Evolutionary conservation across 2,888 invertebrate genomes (phyloP), one percentile per base, ranked within the genome.

Genomic region (Aradus depressus): DNA sequence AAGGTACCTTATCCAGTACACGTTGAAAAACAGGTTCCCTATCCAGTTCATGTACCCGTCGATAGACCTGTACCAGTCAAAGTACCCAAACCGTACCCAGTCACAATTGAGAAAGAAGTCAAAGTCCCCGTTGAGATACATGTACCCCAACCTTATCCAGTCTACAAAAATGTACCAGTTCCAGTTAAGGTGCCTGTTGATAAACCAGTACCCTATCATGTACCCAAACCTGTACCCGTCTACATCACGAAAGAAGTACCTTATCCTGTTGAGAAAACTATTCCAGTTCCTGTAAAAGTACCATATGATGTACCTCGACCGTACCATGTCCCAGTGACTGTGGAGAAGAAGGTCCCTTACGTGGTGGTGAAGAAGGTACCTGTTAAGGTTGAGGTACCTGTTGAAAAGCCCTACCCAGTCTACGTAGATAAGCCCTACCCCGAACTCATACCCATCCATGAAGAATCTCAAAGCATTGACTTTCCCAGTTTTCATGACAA

Each of bases 21-120:
- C 14, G 60, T 63, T 8, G 61, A 61, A 44, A 63, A 61, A 52
- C 57, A 59, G 19, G 61, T 62, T 4, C 62, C 63, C 0, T 59
- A 59, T 41, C 62, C 61, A 1, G 62, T 63, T 2, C 52, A 58
- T 37, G 61, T 61, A 2, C 58, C 55, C 19, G 60, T 61, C 5
- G 59, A 60, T 14, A 50, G 57, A 6, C 61, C 60, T 2, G 59
- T 59, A 35, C 61, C 61, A 1, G 60, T 60, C 3, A 59, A 58
- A 22, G 54, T 61, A 3, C 58, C 60, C n/a, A 61, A 61, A 50
- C 61, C 61, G 6, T 60, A 60, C 50, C 62, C 62, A 8, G 61
- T 61, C 10, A 55, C 55, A 16, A 58, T 62, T 3, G 61, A 60
- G 48, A 60, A 60, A 32, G 58, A 59, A 16, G 61, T 61, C 5